A percentile compares a stretch with the other conserved stretches of the same genome.
phyloP scores from a whole-genome alignment of 2,797 vertebrate species.

The Streptopelia turtur region DNA sequence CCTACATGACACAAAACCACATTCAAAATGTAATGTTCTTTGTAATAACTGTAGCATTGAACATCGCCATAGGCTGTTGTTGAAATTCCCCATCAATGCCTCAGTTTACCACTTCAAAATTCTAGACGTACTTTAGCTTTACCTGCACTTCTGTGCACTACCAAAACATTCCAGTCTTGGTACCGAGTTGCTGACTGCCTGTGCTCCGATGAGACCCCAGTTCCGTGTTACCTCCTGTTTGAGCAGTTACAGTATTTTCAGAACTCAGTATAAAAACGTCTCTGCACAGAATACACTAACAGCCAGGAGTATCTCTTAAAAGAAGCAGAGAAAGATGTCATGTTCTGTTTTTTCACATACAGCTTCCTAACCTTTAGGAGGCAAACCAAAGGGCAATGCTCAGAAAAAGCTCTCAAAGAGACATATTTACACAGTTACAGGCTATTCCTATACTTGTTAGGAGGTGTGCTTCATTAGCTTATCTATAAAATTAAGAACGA shows the following conservation, averaged over 20 bases:
- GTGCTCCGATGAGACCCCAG: not conserved
- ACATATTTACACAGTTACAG: not conserved
- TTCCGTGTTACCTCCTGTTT: rapidly evolving
- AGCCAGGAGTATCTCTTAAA: not conserved
- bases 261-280: not conserved
- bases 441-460: not conserved
- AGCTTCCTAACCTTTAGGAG: not conserved
- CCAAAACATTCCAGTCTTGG: rapidly evolving
- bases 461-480: not conserved
- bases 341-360: not conserved
- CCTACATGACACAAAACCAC: not conserved
- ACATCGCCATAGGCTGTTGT: not conserved
- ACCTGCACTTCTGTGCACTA: not conserved
- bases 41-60: not conserved
- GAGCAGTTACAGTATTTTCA: not conserved
- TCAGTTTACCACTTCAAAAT: not conserved
- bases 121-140: not conserved
- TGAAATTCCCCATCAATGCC: not conserved
- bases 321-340: not conserved
- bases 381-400: not conserved
- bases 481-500: not conserved
- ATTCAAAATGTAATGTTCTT: not conserved
- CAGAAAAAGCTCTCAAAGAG: not conserved
- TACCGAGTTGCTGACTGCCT: not conserved
- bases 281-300: not conserved